A percentile compares a stretch with the other conserved stretches of the same genome.
phyloP scores from a whole-genome alignment of 2,113 vertebrate species.

The Cathartes aura region DNA sequence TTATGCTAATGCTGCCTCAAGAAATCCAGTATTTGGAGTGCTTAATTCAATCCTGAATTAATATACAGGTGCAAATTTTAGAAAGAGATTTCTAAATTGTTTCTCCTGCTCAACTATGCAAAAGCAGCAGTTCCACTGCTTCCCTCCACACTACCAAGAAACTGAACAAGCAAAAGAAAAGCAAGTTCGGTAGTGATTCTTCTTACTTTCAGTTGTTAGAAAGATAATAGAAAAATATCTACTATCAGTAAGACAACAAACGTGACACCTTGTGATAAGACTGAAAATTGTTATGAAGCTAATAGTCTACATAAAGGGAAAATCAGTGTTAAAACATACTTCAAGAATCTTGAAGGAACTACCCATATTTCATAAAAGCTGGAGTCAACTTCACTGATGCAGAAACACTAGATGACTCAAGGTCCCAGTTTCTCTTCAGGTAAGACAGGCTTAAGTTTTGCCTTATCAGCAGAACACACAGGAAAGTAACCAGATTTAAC shows the following conservation, averaged over 20 bases:
- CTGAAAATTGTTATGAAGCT: neutral
- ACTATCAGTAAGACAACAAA: neutral
- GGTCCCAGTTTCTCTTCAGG: neutral
- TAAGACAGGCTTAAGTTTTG: neutral
- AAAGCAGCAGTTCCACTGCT: neutral
- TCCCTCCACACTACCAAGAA: neutral
- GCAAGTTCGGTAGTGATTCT: neutral
- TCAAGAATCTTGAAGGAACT: neutral
- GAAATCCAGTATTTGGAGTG: neutral
- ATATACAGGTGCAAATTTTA: neutral
- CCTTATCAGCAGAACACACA: neutral
- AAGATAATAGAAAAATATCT: neutral
- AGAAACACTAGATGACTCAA: neutral
- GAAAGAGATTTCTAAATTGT: neutral
- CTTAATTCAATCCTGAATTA: neutral
- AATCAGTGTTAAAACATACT: neutral
- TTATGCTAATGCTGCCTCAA: neutral
- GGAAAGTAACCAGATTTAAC: neutral
- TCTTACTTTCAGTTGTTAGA: neutral
- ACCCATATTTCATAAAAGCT: neutral
- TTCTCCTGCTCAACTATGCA: neutral
- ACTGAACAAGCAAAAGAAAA: neutral
- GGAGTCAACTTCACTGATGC: neutral
- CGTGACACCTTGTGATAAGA: accelerated
- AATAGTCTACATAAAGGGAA: neutral